Evolutionary conservation across 2,888 invertebrate genomes (phyloP), one percentile per base, ranked within the genome.

Genomic region (Ellobium chinense): DNA sequence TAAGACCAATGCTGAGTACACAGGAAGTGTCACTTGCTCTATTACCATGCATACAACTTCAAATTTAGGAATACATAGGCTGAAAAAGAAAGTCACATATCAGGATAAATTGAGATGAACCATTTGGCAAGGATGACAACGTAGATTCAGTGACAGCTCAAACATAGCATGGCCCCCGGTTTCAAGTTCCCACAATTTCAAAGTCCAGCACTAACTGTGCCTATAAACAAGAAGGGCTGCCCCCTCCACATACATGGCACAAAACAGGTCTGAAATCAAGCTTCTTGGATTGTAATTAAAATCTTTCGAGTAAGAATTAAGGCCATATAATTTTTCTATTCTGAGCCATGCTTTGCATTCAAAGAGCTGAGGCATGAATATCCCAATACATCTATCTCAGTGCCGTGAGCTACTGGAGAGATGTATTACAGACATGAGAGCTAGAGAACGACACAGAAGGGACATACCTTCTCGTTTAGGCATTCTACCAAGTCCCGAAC

Each of bases 401-500:
- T 58, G 72, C 12, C 14, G 7, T 5, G 58, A 54, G 36, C 72
- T 37, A 37, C 31, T 34, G 63, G 36, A 66, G 56, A 76, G 65
- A 76, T 76, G 66, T 34, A 36, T 56, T 66, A 31, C 24, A 54
- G 65, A 66, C 76, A 76, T 65, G 34, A 54, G 66, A 65, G 63
- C 63, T 62, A 66, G 56, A 39, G 46, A 29, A 76, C 68, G 58
- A 69, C 60, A 80, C 56, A 74, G 65, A 75, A 74, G 78, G 62
- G 75, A 92, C 93, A 90, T 92, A 98, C 97, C 96, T 99, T 99
- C 94, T 98, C 98, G 93, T 98, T 97, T 90, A 99, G 95, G 94
- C 99, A 99, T 94, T 99, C 99, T 93, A 99, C 96, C 93, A 99
- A 96, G 95, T 99, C 98, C 88, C 96, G 96, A 92, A 98, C 95